Conservation (phyloP, 2,888 invertebrate genomes). For the Drosophila eohydei region DNA sequence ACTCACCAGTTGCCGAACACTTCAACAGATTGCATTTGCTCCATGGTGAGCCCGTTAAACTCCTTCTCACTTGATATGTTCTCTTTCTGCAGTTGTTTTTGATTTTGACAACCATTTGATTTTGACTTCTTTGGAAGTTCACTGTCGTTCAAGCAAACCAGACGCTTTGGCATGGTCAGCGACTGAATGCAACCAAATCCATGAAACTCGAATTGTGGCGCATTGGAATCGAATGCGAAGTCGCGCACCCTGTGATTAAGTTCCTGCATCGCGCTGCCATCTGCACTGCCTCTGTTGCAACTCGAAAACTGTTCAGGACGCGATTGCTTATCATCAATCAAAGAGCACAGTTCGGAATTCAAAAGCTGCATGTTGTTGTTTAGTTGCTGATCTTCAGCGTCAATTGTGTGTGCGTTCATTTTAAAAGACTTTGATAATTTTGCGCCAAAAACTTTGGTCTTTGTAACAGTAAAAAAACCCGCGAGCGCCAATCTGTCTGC, state of each 20-base stretch:
- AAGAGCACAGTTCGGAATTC: constrained; percentile 25
- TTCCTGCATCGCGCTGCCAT: constrained; percentile 28
- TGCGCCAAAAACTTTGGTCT: constrained; percentile 14
- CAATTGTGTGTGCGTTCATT: constrained; percentile 4
- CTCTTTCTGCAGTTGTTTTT: constrained; percentile 43
- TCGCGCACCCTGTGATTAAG: constrained; percentile 28
- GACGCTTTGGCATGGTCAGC: background rate
- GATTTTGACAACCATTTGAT: constrained; percentile 22
- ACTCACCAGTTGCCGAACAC: constrained; percentile 60
- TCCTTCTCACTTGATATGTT: constrained; percentile 28
- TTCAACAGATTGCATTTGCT: constrained; percentile 38
- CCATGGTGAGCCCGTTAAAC: constrained; percentile 1
- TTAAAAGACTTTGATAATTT: background rate
- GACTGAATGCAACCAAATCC: constrained; percentile 36
- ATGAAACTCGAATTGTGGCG: constrained; percentile 60
- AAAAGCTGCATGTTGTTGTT: constrained; percentile 37
- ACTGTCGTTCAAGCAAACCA: background rate
- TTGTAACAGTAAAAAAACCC: background rate
- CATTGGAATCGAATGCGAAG: constrained; percentile 22
- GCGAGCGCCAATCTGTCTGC: constrained; percentile 35
- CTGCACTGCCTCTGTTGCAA: background rate
- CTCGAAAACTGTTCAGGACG: background rate
- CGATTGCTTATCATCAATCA: constrained; percentile 51
- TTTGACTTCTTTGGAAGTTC: background rate
- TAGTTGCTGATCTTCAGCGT: constrained; percentile 38